These are phyloP conservation scores for Pachyramphus minor DNA, from an alignment of 2,113 vertebrate species.

Conservation along the genomic window DNA sequence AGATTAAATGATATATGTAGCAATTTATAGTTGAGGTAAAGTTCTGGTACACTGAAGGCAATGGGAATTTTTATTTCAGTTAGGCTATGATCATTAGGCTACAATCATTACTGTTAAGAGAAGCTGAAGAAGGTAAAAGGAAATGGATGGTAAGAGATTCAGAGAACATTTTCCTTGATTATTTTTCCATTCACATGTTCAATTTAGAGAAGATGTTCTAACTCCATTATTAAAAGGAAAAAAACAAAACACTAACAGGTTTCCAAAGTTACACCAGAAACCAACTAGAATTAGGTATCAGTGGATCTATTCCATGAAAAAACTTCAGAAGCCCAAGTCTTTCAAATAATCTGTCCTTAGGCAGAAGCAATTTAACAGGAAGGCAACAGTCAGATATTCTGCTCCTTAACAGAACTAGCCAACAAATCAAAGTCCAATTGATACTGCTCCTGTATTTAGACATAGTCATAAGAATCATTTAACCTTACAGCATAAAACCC, in stretches of 20 bases:
- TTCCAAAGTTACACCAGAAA: conserved; percentile 37
- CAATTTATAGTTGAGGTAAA: neutral
- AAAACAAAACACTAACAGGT: neutral
- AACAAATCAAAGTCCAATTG: conserved; percentile 62
- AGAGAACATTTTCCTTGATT: neutral
- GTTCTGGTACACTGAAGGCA: neutral
- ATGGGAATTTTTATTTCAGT: neutral
- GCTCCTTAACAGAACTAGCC: conserved; percentile 38
- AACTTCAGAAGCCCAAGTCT: conserved; percentile 25
- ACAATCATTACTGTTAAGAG: neutral
- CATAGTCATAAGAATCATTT: conserved; percentile 68
- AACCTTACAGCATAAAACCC: conserved; percentile 70
- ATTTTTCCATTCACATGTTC: neutral
- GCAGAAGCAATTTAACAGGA: conserved; percentile 36
- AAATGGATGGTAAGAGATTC: neutral
- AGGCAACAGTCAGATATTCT: conserved; percentile 61
- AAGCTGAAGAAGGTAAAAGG: neutral
- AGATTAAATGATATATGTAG: neutral
- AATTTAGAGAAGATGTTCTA: conserved; percentile 27
- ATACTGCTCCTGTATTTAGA: conserved; percentile 55
- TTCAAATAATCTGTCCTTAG: conserved; percentile 17
- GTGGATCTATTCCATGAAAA: neutral
- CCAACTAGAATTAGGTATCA: conserved; percentile 9
- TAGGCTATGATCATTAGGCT: neutral
- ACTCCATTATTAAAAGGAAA: neutral